Conservation (phyloP, 2,888 invertebrate species). For the Zygaena filipendulae region DNA sequence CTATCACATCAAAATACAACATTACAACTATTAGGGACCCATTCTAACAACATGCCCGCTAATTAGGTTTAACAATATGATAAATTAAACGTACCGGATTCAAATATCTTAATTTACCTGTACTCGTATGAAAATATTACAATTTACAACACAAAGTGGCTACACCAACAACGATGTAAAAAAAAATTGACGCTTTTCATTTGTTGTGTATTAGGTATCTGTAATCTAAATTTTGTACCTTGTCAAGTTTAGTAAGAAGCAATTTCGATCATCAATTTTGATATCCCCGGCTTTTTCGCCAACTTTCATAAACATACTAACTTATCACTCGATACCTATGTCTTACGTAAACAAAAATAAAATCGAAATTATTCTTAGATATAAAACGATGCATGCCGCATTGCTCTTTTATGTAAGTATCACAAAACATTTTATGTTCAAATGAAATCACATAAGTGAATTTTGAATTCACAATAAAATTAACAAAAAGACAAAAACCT, state of each 20-base stretch:
- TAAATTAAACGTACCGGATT: constrained; percentile 48
- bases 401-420: constrained; percentile 62
- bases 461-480: constrained; percentile 62
- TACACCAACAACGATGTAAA: too few species aligned
- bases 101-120: constrained; percentile 30
- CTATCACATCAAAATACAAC: constrained; percentile 58
- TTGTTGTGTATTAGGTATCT: too few species aligned
- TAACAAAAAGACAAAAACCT: constrained; percentile 51
- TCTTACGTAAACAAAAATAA: constrained; percentile 40
- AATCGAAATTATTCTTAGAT: too few species aligned
- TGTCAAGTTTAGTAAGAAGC: constrained; percentile 38
- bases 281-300: constrained; percentile 18
- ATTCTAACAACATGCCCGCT: constrained; percentile 39
- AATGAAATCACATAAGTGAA: constrained; percentile 65
- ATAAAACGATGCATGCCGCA: too few species aligned
- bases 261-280: constrained; percentile 34
- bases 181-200: too few species aligned
- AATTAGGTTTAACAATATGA: constrained; percentile 51
- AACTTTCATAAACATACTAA: constrained; percentile 30
- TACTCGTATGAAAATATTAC: too few species aligned
- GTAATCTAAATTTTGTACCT: constrained; percentile 57
- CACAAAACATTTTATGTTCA: constrained; percentile 69
- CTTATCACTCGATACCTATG: constrained; percentile 25
- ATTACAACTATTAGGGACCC: constrained; percentile 50
- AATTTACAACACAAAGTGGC: too few species aligned